Conservation (phyloP, 2,113 vertebrate species). For the Lampris megalopsis region DNA sequence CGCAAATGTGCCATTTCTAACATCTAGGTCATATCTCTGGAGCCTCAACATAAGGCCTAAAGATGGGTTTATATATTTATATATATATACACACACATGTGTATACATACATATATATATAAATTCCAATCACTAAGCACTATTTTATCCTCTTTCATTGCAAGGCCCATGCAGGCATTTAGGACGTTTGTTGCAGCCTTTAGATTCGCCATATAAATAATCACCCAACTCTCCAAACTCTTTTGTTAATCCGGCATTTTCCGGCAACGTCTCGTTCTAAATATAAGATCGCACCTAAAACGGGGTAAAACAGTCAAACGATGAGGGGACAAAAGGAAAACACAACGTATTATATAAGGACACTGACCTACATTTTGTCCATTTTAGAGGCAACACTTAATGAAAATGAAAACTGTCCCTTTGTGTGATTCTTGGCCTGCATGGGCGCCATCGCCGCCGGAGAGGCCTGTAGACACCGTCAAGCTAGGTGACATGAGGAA, state of each 20-base stretch:
- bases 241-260: conserved; percentile 54
- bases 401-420: conserved; percentile 40
- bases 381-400: neutral
- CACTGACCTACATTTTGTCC: neutral
- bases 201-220: neutral
- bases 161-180: neutral
- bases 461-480: conserved; percentile 43
- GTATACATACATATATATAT: too few relatives aligned
- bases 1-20: conserved; percentile 53
- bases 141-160: too few relatives aligned
- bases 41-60: neutral
- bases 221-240: conserved; percentile 24
- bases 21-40: conserved; percentile 51
- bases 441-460: conserved; percentile 64
- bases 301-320: too few relatives aligned
- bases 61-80: neutral
- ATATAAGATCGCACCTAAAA: neutral
- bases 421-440: conserved; percentile 49
- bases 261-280: conserved; percentile 16
- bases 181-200: neutral
- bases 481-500: neutral
- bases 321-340: neutral
- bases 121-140: too few relatives aligned
- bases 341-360: neutral
- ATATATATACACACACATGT: neutral